phyloP scores from a whole-genome alignment of 2,797 vertebrate genomes.

The Cuniculus paca region DNA sequence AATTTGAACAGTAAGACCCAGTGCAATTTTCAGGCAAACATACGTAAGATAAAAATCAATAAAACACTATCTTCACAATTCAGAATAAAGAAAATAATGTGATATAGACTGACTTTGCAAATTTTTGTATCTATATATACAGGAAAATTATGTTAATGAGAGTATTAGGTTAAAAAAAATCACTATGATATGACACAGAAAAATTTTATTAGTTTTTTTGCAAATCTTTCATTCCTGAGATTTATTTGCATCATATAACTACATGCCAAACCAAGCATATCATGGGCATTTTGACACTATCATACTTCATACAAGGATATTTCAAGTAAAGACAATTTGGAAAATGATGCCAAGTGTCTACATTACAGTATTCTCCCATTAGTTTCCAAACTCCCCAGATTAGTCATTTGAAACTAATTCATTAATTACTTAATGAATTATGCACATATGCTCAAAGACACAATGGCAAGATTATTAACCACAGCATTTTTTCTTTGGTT shows the following conservation, averaged over 20 bases:
- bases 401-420: conserved; percentile 70
- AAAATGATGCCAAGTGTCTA: conserved; percentile 75
- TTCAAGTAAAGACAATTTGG: conserved; percentile 63
- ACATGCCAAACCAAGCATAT: conserved; percentile 73
- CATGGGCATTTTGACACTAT: conserved; percentile 62
- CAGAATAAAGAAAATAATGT: conserved; percentile 20
- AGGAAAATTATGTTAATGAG: not conserved
- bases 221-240: not conserved
- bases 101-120: conserved; percentile 13
- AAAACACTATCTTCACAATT: conserved; percentile 44
- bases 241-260: conserved; percentile 70
- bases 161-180: conserved; percentile 13
- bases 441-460: conserved; percentile 69
- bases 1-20: conserved; percentile 26
- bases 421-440: conserved; percentile 79
- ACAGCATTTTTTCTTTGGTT: too few species aligned
- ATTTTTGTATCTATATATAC: not conserved
- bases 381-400: conserved; percentile 61
- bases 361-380: conserved; percentile 61
- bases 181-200: not conserved
- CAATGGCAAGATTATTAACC: conserved; percentile 42
- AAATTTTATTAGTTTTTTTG: conserved; percentile 1
- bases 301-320: conserved; percentile 74
- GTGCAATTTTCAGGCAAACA: conserved; percentile 34
- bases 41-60: conserved; percentile 12